A percentile compares a stretch with the other conserved stretches of the same genome.
These are phyloP conservation scores for Tinamus guttatus DNA, from an alignment of 2,113 vertebrate genomes.

Conservation along the genomic window DNA sequence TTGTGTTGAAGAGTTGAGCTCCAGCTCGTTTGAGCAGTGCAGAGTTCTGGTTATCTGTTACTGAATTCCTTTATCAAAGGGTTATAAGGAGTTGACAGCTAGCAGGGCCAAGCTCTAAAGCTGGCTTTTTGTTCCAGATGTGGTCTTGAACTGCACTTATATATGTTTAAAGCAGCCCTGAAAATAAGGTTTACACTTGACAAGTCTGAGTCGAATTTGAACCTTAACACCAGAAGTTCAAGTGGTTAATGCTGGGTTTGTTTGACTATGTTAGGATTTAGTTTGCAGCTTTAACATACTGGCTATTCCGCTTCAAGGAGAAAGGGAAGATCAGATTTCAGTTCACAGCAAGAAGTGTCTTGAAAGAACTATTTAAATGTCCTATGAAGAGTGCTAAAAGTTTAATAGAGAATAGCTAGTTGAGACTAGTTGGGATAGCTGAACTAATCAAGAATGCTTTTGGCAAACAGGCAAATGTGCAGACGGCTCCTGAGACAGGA, in stretches of 20 bases:
- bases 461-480: conserved; percentile 37
- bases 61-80: conserved; percentile 39
- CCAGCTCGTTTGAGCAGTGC: neutral
- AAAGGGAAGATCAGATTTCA: conserved; percentile 57
- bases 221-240: conserved; percentile 61
- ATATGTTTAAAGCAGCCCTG: conserved; percentile 44
- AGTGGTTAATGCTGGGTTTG: conserved; percentile 62
- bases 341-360: conserved; percentile 34
- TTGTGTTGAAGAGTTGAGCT: neutral
- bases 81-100: conserved; percentile 51
- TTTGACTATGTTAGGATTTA: conserved; percentile 67
- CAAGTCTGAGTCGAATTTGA: conserved; percentile 51
- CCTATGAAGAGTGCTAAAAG: conserved; percentile 15
- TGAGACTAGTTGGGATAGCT: conserved; percentile 14
- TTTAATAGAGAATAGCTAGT: conserved; percentile 22
- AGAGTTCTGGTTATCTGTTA: conserved; percentile 22
- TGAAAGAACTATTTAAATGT: conserved; percentile 40
- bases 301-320: conserved; percentile 38
- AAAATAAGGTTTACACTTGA: conserved; percentile 48
- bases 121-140: conserved; percentile 11
- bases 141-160: conserved; percentile 28
- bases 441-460: conserved; percentile 23
- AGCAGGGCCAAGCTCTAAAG: conserved; percentile 6
- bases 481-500: conserved; percentile 35
- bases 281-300: conserved; percentile 39